Conservation (phyloP, 2,113 vertebrate species). For the Labeo catla region DNA sequence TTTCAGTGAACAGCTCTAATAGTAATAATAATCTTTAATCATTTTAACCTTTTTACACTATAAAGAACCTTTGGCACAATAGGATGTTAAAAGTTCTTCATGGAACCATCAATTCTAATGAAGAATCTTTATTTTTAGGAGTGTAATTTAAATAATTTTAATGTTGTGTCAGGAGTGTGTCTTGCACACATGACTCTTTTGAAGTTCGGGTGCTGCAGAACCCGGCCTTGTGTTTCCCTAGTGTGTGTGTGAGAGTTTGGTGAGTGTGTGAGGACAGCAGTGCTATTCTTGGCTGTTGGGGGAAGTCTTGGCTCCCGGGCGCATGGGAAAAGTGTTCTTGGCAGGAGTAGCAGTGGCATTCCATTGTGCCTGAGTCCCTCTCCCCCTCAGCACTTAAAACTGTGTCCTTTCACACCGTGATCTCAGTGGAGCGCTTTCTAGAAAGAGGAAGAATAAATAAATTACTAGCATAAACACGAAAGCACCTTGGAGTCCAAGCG, state of each 20-base stretch:
- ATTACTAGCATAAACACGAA: constrained; percentile 24
- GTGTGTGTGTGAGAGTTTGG: constrained; percentile 43
- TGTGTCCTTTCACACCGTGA: constrained; percentile 58
- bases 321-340: constrained; percentile 82
- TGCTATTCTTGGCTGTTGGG: constrained; percentile 77
- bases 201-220: constrained; percentile 29
- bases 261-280: constrained; percentile 56
- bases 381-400: constrained; percentile 51
- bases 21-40: too few species aligned
- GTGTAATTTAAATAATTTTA: background rate
- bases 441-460: constrained; percentile 44
- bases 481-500: constrained; percentile 50
- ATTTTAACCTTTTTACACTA: too few species aligned
- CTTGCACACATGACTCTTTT: constrained; percentile 22
- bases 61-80: too few species aligned
- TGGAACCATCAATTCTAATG: background rate
- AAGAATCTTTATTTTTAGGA: background rate
- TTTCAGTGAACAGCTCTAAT: too few species aligned
- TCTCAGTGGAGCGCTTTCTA: constrained; percentile 38
- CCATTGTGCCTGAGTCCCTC: constrained; percentile 68
- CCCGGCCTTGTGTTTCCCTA: constrained; percentile 32
- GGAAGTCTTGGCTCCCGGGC: constrained; percentile 76
- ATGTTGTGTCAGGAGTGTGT: constrained; percentile 25
- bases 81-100: too few species aligned
- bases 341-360: constrained; percentile 71